These are phyloP conservation scores for Uropetala carovei DNA, from an alignment of 2,888 invertebrate species.

Conservation along the genomic window DNA sequence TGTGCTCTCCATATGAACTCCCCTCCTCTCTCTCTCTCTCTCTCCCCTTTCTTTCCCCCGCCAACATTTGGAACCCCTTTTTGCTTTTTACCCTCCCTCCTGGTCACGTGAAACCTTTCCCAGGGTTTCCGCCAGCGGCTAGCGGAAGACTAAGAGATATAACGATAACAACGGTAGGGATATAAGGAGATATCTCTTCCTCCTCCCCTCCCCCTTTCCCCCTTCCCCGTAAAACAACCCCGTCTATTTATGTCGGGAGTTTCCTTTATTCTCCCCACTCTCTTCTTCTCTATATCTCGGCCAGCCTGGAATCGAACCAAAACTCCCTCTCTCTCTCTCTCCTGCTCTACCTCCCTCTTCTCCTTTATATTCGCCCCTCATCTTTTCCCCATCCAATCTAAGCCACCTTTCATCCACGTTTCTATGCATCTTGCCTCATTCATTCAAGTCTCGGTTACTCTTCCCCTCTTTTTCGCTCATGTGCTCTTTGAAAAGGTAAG, in stretches of 20 bases:
- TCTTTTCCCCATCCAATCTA: background rate
- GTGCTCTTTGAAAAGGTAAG: background rate
- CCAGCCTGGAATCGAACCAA: slow-evolving; percentile 42
- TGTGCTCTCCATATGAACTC: slow-evolving; percentile 63
- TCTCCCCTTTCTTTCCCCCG: background rate
- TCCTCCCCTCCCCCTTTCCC: too few relatives aligned
- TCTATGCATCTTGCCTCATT: background rate
- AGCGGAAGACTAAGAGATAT: background rate
- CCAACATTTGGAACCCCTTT: background rate
- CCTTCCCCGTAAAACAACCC: too few relatives aligned
- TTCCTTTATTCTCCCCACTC: background rate
- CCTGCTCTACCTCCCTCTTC: background rate
- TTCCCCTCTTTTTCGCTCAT: too few relatives aligned
- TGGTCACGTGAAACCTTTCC: background rate
- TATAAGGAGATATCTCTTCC: background rate
- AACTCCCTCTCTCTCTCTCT: background rate
- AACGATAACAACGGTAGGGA: background rate
- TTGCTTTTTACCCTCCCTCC: background rate
- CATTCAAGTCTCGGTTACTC: background rate
- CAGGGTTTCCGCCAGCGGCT: slow-evolving; percentile 3
- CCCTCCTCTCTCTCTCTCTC: background rate
- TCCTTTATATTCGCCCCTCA: background rate
- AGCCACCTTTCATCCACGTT: background rate
- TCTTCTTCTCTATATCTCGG: slow-evolving; percentile 29
- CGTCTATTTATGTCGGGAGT: background rate